Conservation (phyloP, 2,888 invertebrate genomes). For the Tipula helvola region DNA sequence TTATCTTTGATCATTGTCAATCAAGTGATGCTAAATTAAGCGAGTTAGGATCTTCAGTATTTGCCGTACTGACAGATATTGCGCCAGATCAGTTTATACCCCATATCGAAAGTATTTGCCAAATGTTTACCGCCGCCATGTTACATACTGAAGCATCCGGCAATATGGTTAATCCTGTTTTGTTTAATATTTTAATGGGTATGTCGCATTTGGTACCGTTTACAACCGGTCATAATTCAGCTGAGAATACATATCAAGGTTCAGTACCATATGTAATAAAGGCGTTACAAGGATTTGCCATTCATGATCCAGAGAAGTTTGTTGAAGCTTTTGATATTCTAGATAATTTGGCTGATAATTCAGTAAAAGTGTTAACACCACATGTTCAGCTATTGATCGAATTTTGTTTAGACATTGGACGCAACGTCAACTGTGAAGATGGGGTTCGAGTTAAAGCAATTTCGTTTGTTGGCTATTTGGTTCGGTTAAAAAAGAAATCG, state of each 20-base stretch:
- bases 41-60: conserved; percentile 37
- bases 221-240: conserved; percentile 44
- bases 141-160: conserved; percentile 27
- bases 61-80: conserved; percentile 55
- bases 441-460: conserved; percentile 55
- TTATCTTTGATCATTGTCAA: conserved; percentile 28
- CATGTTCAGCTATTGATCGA: conserved; percentile 50
- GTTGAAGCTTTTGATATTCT: conserved; percentile 30
- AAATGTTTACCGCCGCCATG: conserved; percentile 34
- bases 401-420: conserved; percentile 51
- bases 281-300: conserved; percentile 45
- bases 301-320: conserved; percentile 41
- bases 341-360: conserved; percentile 31
- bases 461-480: conserved; percentile 50
- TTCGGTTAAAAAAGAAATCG: conserved; percentile 57
- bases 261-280: conserved; percentile 50
- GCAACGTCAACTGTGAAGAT: conserved; percentile 43
- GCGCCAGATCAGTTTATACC: conserved; percentile 54
- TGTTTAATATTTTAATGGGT: conserved; percentile 37
- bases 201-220: conserved; percentile 53
- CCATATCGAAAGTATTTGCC: conserved; percentile 47
- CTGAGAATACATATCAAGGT: conserved; percentile 41
- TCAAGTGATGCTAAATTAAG: conserved; percentile 29
- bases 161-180: conserved; percentile 29
- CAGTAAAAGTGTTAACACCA: conserved; percentile 35